phyloP scores from a whole-genome alignment of 2,113 vertebrate genomes.

The Pungitius pungitius region DNA sequence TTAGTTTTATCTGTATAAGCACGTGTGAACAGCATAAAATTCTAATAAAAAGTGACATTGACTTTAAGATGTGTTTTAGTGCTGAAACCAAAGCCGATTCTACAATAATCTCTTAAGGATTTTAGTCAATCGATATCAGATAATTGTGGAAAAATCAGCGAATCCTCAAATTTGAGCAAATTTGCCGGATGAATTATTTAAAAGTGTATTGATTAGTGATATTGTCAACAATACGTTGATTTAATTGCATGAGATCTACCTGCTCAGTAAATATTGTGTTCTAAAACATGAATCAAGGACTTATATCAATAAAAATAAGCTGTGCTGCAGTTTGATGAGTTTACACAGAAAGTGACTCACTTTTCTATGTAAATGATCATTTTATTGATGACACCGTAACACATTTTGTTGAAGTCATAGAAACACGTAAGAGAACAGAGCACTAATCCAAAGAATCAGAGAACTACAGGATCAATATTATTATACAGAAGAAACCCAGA shows the following conservation, averaged over 20 bases:
- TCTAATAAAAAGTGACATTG: too few species aligned
- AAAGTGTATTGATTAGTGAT: not conserved
- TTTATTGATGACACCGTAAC: conserved; percentile 82
- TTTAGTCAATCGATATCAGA: too few species aligned
- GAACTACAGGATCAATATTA: conserved; percentile 73
- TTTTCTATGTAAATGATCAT: conserved; percentile 72
- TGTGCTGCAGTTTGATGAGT: not conserved
- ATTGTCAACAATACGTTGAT: not conserved
- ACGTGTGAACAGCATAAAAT: too few species aligned
- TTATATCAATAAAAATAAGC: not conserved
- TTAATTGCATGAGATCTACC: not conserved
- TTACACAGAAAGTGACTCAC: conserved; percentile 7
- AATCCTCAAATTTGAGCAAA: too few species aligned
- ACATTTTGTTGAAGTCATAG: conserved; percentile 80
- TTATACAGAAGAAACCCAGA: conserved; percentile 75
- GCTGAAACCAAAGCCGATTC: too few species aligned
- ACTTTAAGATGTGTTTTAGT: too few species aligned
- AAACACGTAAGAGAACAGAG: conserved; percentile 79
- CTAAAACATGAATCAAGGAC: not conserved
- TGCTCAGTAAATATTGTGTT: not conserved
- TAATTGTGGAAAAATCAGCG: too few species aligned
- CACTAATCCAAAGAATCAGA: conserved; percentile 75
- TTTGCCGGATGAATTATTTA: too few species aligned
- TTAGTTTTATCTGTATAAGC: too few species aligned
- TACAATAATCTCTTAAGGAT: too few species aligned